Evolutionary conservation across 2,888 invertebrate species (phyloP).

Genomic region (Ornithoptera priamus): DNA sequence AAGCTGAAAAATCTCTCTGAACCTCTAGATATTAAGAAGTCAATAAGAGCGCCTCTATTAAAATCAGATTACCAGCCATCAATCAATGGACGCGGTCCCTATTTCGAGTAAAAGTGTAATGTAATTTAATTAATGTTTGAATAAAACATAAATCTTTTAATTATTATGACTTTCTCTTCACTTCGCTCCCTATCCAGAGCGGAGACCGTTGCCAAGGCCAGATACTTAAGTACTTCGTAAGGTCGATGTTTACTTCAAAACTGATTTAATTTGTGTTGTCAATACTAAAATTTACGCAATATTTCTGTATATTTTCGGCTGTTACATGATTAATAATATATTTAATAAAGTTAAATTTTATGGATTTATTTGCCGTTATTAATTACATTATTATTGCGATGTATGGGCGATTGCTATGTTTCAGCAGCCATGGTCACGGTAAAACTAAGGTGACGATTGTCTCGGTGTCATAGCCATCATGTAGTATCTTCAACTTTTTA

Average conservation of each 20-base stretch:
- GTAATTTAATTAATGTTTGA: constrained; percentile 30
- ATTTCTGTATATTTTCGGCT: neutral
- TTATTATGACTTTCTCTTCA: constrained; percentile 26
- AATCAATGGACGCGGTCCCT: constrained; percentile 27
- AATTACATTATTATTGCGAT: too few species aligned
- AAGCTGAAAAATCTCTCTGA: constrained; percentile 15
- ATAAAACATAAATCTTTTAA: constrained; percentile 30
- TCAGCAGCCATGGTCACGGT: too few species aligned
- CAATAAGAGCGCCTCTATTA: constrained; percentile 27
- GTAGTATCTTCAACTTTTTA: too few species aligned
- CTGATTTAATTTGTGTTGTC: constrained; percentile 17
- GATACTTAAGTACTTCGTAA: constrained; percentile 22
- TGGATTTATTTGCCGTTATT: too few species aligned
- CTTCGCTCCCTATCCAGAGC: constrained; percentile 6
- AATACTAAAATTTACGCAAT: constrained; percentile 10
- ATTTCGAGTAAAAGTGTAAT: constrained; percentile 28
- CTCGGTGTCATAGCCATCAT: too few species aligned
- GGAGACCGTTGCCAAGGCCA: constrained; percentile 23
- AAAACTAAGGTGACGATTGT: too few species aligned
- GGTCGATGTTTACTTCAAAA: constrained; percentile 22
- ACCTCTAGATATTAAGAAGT: constrained; percentile 23
- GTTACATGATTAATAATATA: neutral
- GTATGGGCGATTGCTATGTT: too few species aligned
- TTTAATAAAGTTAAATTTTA: neutral
- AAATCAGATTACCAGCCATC: constrained; percentile 30